Evolutionary conservation across 2,888 invertebrate genomes (phyloP).

Genomic region (Lasioglossum pauxillum): DNA sequence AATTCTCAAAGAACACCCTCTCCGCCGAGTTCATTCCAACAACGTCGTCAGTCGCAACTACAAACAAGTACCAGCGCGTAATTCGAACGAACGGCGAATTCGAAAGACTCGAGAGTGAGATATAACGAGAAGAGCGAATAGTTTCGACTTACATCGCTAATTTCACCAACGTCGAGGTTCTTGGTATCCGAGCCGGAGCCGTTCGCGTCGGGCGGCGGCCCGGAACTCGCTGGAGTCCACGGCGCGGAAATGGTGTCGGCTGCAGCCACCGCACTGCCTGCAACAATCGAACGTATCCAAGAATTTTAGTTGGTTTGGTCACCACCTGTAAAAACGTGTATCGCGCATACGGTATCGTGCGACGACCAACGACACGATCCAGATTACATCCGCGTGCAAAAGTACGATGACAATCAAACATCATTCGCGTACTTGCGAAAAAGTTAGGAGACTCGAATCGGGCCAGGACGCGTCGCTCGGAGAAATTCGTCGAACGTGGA

Average conservation of each 20-base stretch:
- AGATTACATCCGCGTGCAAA: background rate
- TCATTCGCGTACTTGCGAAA: background rate
- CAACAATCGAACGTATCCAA: conserved; percentile 72
- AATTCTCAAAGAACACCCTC: no score
- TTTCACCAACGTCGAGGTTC: conserved; percentile 96
- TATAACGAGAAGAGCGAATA: background rate
- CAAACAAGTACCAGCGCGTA: no score
- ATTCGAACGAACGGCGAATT: background rate
- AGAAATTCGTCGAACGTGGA: conserved; percentile 12
- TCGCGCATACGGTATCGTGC: background rate
- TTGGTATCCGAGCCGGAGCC: conserved; percentile 96
- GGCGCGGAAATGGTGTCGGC: conserved; percentile 98
- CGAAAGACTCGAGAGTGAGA: background rate
- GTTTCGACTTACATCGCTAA: conserved; percentile 90
- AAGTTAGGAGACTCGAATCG: background rate
- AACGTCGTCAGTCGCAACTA: background rate
- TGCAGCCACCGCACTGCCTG: conserved; percentile 89
- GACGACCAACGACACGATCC: background rate
- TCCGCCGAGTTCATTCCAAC: background rate
- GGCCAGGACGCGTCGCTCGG: background rate
- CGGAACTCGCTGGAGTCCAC: conserved; percentile 96
- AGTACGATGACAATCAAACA: background rate
- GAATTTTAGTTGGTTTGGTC: background rate
- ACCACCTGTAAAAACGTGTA: background rate
- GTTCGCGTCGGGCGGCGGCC: conserved; percentile 95